A percentile compares a stretch with the other conserved stretches of the same genome.
These are phyloP conservation scores for Umimayanthus chanpuru DNA, from an alignment of 92 coral and sea anemone species.

Conservation along the genomic window DNA sequence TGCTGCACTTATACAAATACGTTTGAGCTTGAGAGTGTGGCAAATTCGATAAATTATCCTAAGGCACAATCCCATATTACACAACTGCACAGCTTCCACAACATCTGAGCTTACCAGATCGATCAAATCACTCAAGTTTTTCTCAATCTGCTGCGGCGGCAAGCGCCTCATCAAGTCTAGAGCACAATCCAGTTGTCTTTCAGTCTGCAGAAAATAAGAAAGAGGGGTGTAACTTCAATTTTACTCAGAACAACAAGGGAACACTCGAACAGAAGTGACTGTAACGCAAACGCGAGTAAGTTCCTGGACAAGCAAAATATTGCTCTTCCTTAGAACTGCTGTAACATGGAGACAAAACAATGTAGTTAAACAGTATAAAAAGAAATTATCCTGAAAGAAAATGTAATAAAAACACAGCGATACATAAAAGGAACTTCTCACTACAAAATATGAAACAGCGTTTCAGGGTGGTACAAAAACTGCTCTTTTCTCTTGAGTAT, in stretches of 20 bases:
- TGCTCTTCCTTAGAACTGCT: not conserved
- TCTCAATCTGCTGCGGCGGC: constrained; percentile 99
- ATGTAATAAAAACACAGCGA: not conserved
- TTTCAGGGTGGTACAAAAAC: constrained; percentile 50
- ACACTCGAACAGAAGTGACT: constrained; percentile 39
- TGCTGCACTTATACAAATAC: not conserved
- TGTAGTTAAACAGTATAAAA: not conserved
- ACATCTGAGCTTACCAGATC: constrained; percentile 78
- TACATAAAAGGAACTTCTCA: not conserved
- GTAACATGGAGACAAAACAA: not conserved
- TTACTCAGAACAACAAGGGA: constrained; percentile 14
- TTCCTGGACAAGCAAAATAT: constrained; percentile 5
- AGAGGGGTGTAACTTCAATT: constrained; percentile 27
- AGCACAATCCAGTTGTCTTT: constrained; percentile 96
- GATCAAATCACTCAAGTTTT: constrained; percentile 93
- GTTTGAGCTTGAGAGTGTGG: not conserved
- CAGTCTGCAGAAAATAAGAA: constrained; percentile 71
- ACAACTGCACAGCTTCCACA: not conserved
- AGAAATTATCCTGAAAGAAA: not conserved
- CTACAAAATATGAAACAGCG: not conserved
- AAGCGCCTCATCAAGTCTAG: constrained; percentile 99
- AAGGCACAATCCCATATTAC: not conserved
- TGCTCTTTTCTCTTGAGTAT: constrained; percentile 58
- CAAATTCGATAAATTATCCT: not conserved
- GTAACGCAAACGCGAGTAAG: constrained; percentile 28